Base-by-base conservation (phyloP, 2,888 invertebrate genomes). In the Antheraea assamensis region DNA sequence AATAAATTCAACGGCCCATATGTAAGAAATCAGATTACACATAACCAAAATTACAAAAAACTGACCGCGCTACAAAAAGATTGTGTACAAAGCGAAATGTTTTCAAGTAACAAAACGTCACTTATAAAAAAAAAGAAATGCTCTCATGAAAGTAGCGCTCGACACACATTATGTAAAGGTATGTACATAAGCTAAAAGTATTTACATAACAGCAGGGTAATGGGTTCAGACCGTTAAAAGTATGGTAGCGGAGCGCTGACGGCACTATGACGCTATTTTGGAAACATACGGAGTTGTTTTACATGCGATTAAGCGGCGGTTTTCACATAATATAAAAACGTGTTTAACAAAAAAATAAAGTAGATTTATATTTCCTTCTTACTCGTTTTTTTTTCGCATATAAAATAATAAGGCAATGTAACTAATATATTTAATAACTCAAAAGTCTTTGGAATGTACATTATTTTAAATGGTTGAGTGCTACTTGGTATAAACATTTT, bases 181-280 rank as follows among this genome's bases (percentile, higher is more conserved):
- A 82, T 83, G 83, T 85, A 84, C 80, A 85, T 78, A 84, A 80
- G 84, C 83, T 87, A 82, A 88, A 88, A 85, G 87, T 88, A 90
- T 90, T 90, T 87, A 84, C 88, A 85, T 89, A 87, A 87, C 80
- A 83, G 84, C 77, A 77, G 76, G 79, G 82, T 88, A 87, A 89
- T 88, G 87, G 85, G 82, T 83, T 82, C 81, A 86, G 83, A 84
- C 83, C 80, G 80, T 84, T 84, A 85, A 88, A 85, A 85, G 81
- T 82, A 78, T 76, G 79, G 77, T 17, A 71, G 72, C 64, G 21
- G 55, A 61, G 71, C 71, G 71, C 42, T 47, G 71, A 68, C 71
- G 72, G 64, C 55, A 71, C 72, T 71, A 72, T 73, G 74, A 71
- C 64, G 72, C 70, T 72, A 24, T 58, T 72, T 52, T 73, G 71